Evolutionary conservation across 2,888 invertebrate genomes (phyloP), one percentile per base, ranked within the genome.

Genomic region (Hypercompe scribonia): DNA sequence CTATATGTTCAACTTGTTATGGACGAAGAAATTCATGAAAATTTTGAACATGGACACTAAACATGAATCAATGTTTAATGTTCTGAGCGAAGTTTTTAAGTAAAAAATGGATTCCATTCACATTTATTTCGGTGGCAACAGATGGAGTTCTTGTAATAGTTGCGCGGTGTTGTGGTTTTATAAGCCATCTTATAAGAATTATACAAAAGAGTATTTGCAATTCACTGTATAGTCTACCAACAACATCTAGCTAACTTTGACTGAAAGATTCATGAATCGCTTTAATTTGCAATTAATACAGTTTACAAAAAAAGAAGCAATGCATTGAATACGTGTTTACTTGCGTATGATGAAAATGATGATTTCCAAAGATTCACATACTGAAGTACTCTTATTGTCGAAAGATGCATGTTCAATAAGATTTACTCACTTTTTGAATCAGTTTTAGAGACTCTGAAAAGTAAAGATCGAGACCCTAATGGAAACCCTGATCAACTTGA

Each of bases 11-110:
- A 84, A 76, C 89, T 87, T 86, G 73, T 82, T 73, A 86, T 76
- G 83, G 82, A 85, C 73, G 73, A 90, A 88, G 82, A 90, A 86
- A 89, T 87, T 72, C 75, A 86, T 69, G 85, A 89, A 88, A n/a
- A n/a, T n/a, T n/a, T n/a, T n/a, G n/a, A n/a, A n/a, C n/a, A n/a
- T n/a, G 86, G 86, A 88, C 84, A 88, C 88, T 86, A 88, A 88
- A 88, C 85, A 86, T 54, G 86, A 89, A 88, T 87, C 84, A 84
- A 81, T 88, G 82, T 85, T 88, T 81, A 70, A 84, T 82, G 81
- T 73, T 50, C 68, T 78, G 64, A 70, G 68, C 70, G 63, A 73
- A 70, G 72, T 73, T 79, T 77, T 73, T 75, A 54, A 58, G 72
- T 71, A n/a, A n/a, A n/a, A n/a, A 75, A 71, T 68, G 73, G 68